These are phyloP conservation scores for Drepana falcataria DNA, from an alignment of 2,888 invertebrate genomes.

Conservation along the genomic window DNA sequence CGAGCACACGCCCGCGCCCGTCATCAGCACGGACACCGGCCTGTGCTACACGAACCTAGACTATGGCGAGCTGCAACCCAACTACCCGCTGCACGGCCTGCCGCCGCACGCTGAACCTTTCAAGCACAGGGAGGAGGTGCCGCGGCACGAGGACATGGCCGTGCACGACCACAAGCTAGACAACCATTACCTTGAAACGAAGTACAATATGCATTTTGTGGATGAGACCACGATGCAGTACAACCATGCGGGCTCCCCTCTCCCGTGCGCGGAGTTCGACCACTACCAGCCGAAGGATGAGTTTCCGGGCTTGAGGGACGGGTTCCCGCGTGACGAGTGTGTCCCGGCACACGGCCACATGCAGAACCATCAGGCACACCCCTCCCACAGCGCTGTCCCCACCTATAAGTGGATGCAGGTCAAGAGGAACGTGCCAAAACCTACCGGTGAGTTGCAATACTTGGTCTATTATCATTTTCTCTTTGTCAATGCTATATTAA, in stretches of 20 bases:
- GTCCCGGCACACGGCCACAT: slow-evolving; percentile 50
- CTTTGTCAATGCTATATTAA: no score
- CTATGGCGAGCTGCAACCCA: slow-evolving; percentile 78
- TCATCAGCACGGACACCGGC: slow-evolving; percentile 91
- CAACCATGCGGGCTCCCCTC: slow-evolving; percentile 59
- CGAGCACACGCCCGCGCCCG: slow-evolving; percentile 77
- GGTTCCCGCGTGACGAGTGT: slow-evolving; percentile 53
- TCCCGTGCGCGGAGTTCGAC: slow-evolving; percentile 79
- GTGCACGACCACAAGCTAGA: slow-evolving; percentile 67
- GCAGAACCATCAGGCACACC: slow-evolving; percentile 52
- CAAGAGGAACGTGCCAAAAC: slow-evolving; percentile 97
- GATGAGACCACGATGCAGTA: slow-evolving; percentile 67
- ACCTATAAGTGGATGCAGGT: slow-evolving; percentile 99
- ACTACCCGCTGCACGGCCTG: slow-evolving; percentile 74
- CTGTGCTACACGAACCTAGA: slow-evolving; percentile 94
- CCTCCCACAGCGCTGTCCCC: slow-evolving; percentile 84
- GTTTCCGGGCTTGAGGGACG: slow-evolving; percentile 60
- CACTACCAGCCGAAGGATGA: slow-evolving; percentile 82
- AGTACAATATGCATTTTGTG: slow-evolving; percentile 75
- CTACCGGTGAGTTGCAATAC: slow-evolving; percentile 85
- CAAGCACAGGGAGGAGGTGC: slow-evolving; percentile 77
- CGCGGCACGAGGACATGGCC: slow-evolving; percentile 71
- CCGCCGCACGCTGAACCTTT: slow-evolving; percentile 75
- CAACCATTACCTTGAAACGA: slow-evolving; percentile 71
- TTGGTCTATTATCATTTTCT: no score